phyloP scores from a whole-genome alignment of 2,888 invertebrate genomes.

The Homarus gammarus region DNA sequence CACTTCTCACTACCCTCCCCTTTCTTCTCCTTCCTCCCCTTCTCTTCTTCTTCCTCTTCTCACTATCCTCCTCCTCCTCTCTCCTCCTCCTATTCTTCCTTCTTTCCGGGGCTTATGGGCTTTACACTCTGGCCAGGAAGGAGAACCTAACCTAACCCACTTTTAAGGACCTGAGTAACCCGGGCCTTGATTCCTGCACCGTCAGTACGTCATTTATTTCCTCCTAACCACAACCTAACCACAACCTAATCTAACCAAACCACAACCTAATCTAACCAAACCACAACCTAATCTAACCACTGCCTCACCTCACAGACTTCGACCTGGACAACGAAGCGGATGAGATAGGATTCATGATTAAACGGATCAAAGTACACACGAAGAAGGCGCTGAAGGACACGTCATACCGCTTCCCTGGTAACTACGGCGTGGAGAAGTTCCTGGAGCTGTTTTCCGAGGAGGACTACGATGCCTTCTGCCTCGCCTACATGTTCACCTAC shows the following conservation, averaged over 20 bases:
- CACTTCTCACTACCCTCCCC: neutral
- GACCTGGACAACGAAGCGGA: constrained; percentile 94
- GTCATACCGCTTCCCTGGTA: constrained; percentile 92
- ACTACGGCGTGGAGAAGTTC: constrained; percentile 99
- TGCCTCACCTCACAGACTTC: constrained; percentile 89
- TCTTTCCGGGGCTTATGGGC: too few relatives aligned
- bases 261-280: too few relatives aligned
- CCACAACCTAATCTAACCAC: too few relatives aligned
- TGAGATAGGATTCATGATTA: constrained; percentile 97
- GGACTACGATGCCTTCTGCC: constrained; percentile 98
- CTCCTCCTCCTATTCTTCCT: too few relatives aligned
- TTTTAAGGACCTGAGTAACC: too few relatives aligned
- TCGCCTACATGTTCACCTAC: constrained; percentile 86
- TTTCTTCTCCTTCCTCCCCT: neutral
- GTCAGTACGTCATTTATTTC: too few relatives aligned
- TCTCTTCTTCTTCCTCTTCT: neutral
- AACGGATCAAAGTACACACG: constrained; percentile 95
- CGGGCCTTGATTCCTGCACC: too few relatives aligned
- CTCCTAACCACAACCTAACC: too few relatives aligned
- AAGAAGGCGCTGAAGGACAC: constrained; percentile 90
- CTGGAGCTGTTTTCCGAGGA: constrained; percentile 98
- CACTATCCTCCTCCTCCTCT: neutral
- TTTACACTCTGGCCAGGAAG: too few relatives aligned
- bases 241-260: too few relatives aligned
- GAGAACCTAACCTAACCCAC: too few relatives aligned